Conservation (phyloP, 2,888 invertebrate species). For the Hemithea aestivaria region DNA sequence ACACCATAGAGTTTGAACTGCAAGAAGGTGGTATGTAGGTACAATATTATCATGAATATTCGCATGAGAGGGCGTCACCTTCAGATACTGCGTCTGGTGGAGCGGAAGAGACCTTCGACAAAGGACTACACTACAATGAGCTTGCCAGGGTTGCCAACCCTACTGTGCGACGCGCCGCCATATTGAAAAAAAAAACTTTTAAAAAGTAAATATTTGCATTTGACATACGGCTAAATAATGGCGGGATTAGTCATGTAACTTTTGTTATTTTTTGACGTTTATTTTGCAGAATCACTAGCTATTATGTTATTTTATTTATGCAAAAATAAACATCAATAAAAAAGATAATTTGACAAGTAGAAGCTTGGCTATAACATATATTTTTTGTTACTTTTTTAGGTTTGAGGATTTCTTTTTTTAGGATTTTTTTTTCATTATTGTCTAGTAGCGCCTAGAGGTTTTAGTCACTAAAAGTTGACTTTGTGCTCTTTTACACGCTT, state of each 20-base stretch:
- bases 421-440: no score
- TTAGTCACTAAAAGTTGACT: no score
- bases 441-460: no score
- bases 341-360: no score
- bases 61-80: constrained; percentile 48
- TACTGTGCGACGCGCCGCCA: background rate
- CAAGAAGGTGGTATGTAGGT: no score
- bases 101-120: constrained; percentile 72
- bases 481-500: no score
- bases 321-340: no score
- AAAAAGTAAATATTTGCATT: constrained; percentile 38
- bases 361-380: no score
- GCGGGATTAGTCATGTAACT: constrained; percentile 34
- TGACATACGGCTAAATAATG: constrained; percentile 19
- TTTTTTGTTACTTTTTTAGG: no score
- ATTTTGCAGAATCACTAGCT: constrained; percentile 5
- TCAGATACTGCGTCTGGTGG: constrained; percentile 64
- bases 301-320: background rate
- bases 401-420: no score
- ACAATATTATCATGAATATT: constrained; percentile 52
- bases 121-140: constrained; percentile 70
- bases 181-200: background rate
- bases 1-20: no score
- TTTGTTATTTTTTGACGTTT: constrained; percentile 15
- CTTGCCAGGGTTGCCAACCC: constrained; percentile 47